These are phyloP conservation scores for Anastrepha obliqua DNA, from an alignment of 1,140 invertebrate species.

Conservation along the genomic window DNA sequence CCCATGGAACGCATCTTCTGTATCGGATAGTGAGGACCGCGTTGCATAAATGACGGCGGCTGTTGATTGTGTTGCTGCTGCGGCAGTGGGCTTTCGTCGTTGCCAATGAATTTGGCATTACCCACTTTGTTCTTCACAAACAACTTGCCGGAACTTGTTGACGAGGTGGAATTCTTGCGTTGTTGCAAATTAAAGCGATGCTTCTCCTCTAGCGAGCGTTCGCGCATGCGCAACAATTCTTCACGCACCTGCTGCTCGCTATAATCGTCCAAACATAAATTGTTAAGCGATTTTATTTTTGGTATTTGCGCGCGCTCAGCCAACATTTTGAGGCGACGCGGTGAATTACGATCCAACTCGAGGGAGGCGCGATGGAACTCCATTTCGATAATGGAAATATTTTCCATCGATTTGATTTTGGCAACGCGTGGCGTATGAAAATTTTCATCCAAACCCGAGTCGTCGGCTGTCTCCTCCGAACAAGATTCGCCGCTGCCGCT, in stretches of 20 bases:
- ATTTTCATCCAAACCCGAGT: constrained; percentile 72
- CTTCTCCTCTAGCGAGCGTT: constrained; percentile 65
- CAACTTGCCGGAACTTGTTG: constrained; percentile 66
- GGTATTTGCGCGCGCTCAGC: constrained; percentile 67
- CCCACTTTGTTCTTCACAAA: constrained; percentile 71
- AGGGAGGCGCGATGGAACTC: constrained; percentile 72
- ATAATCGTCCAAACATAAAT: constrained; percentile 70
- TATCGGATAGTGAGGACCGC: constrained; percentile 66
- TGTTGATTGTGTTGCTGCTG: constrained; percentile 49
- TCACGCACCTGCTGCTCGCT: constrained; percentile 65
- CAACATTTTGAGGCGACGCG: constrained; percentile 67
- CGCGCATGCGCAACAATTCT: constrained; percentile 67
- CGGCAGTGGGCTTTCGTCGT: constrained; percentile 64
- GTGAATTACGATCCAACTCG: constrained; percentile 70
- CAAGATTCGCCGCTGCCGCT: constrained; percentile 5
- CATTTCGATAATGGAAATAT: constrained; percentile 72
- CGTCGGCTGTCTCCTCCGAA: constrained; percentile 63
- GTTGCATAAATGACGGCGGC: background rate
- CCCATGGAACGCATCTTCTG: constrained; percentile 73
- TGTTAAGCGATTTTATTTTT: constrained; percentile 72
- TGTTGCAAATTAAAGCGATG: constrained; percentile 64
- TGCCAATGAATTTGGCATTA: constrained; percentile 73
- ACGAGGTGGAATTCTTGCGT: constrained; percentile 67
- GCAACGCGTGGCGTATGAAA: constrained; percentile 70
- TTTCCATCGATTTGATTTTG: constrained; percentile 73